phyloP scores from a whole-genome alignment of 2,888 invertebrate species.

The Hymenopus coronatus region DNA sequence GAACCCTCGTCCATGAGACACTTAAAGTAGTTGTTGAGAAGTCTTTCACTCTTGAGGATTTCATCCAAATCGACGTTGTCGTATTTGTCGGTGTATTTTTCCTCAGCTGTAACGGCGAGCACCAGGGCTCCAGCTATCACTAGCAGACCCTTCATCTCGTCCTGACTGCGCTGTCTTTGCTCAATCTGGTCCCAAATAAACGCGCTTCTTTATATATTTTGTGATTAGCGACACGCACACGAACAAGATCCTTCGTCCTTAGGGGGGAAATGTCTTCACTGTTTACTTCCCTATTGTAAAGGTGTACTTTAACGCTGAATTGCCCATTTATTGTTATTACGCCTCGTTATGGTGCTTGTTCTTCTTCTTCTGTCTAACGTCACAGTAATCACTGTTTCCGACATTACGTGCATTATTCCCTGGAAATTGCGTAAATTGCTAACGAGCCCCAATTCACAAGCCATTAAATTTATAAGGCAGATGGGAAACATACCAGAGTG shows the following conservation, averaged over 20 bases:
- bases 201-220: neutral
- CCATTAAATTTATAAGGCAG: neutral
- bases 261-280: neutral
- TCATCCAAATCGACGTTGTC: conserved; percentile 69
- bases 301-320: neutral
- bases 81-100: conserved; percentile 55
- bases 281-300: neutral
- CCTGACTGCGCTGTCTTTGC: neutral
- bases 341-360: neutral
- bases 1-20: conserved; percentile 63
- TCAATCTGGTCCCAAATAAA: neutral
- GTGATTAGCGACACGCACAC: no score
- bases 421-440: neutral
- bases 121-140: neutral
- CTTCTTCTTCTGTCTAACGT: neutral
- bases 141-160: neutral
- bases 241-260: neutral
- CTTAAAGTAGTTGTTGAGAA: conserved; percentile 67
- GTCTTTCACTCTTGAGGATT: conserved; percentile 63
- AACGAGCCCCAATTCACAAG: neutral
- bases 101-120: conserved; percentile 3
- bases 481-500: neutral
- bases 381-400: neutral
- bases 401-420: neutral
- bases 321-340: neutral